Conservation (phyloP, 2,888 invertebrate species). For the Caenorhabditis sulstoni region DNA sequence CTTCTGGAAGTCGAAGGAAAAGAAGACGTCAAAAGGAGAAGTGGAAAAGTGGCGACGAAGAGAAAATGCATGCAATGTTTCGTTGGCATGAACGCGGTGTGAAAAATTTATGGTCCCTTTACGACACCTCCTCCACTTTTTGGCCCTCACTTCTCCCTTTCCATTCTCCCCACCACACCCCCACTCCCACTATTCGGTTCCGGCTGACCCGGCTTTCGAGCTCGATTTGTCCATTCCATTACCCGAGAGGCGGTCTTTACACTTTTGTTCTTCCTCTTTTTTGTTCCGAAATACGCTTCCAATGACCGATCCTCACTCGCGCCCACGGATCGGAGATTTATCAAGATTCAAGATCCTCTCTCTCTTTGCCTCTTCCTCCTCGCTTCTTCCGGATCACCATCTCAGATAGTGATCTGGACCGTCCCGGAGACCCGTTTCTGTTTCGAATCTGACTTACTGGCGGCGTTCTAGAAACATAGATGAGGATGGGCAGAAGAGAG, state of each 20-base stretch:
- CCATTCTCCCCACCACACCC: neutral
- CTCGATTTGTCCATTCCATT: too few species aligned
- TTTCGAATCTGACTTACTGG: neutral
- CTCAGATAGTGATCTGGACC: constrained; percentile 3
- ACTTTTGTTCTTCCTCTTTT: constrained; percentile 12
- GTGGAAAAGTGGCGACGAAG: neutral
- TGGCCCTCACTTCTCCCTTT: neutral
- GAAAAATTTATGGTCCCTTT: constrained; percentile 46
- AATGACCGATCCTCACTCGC: too few species aligned
- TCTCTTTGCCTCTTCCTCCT: constrained; percentile 21
- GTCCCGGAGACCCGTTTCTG: constrained; percentile 23
- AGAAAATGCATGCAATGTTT: constrained; percentile 47
- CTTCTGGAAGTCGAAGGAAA: constrained; percentile 11
- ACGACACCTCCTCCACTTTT: constrained; percentile 38
- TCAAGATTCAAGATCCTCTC: constrained; percentile 18
- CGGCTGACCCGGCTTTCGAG: neutral
- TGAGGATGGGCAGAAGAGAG: neutral
- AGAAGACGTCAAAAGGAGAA: neutral
- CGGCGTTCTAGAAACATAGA: too few species aligned
- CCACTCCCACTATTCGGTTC: neutral
- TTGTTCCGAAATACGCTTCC: too few species aligned
- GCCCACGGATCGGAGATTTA: constrained; percentile 6
- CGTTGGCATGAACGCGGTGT: constrained; percentile 21
- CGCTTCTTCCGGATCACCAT: constrained; percentile 16
- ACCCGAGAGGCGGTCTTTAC: neutral